phyloP scores from a whole-genome alignment of 30 jellyfish, hydroid and myxozoan species.

The Morbakka virulenta region DNA sequence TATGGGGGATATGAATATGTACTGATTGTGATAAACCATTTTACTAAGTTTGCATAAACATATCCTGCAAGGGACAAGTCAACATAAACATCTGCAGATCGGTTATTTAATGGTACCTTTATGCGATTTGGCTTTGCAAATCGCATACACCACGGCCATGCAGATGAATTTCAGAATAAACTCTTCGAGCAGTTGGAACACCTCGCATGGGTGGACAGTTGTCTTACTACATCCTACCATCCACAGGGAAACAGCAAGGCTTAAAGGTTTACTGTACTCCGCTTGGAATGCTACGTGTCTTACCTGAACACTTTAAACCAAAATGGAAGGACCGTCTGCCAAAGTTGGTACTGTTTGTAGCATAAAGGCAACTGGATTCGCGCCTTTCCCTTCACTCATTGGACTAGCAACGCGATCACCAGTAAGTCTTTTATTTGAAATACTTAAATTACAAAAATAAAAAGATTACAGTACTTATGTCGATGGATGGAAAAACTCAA shows the following conservation, averaged over 20 bases:
- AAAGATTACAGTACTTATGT: too few species aligned
- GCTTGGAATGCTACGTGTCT: slow-evolving; percentile 6
- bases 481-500: too few species aligned
- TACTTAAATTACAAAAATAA: too few species aligned
- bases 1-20: slow-evolving; percentile 23
- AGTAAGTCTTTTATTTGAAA: too few species aligned
- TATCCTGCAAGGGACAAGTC: slow-evolving; percentile 23
- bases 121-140: slow-evolving; percentile 14
- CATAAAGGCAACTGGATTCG: too few species aligned
- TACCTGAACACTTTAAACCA: slow-evolving; percentile 6
- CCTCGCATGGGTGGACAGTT: neutral
- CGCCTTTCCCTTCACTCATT: too few species aligned
- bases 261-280: slow-evolving; percentile 1
- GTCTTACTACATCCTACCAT: slow-evolving; percentile 23
- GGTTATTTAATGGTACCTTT: neutral
- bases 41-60: slow-evolving; percentile 42
- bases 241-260: slow-evolving; percentile 21
- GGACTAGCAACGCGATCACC: too few species aligned
- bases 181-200: neutral
- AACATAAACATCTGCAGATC: slow-evolving; percentile 21
- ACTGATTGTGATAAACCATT: slow-evolving; percentile 21
- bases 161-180: slow-evolving; percentile 13
- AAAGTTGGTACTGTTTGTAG: too few species aligned
- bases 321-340: too few species aligned
- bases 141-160: slow-evolving; percentile 21